Conservation (phyloP, 2,797 vertebrate species). For the Philypnodon macrostomus region DNA sequence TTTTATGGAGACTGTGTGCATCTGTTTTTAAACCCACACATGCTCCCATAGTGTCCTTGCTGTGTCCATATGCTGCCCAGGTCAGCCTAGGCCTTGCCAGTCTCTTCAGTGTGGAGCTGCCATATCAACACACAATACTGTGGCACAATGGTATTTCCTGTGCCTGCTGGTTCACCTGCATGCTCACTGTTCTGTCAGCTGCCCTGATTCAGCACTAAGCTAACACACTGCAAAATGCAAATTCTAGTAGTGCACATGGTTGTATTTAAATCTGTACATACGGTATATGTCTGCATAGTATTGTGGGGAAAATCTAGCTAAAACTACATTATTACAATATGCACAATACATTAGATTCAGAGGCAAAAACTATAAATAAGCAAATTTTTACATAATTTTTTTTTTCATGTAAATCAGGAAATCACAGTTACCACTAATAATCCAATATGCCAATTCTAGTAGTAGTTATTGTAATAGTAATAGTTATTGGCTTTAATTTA, state of each 20-base stretch:
- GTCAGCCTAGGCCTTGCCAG: constrained; percentile 50
- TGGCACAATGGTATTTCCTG: constrained; percentile 62
- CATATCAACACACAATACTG: constrained; percentile 43
- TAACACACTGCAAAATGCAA: constrained; percentile 43
- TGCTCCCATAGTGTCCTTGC: constrained; percentile 32
- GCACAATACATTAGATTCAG: too few species aligned
- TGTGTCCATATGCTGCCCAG: constrained; percentile 44
- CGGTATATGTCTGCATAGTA: background rate
- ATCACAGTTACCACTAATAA: too few species aligned
- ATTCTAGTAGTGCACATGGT: constrained; percentile 3
- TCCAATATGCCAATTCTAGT: too few species aligned
- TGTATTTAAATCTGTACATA: background rate
- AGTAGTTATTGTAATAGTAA: too few species aligned
- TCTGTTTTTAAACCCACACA: constrained; percentile 14
- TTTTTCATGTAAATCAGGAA: too few species aligned
- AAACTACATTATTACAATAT: too few species aligned
- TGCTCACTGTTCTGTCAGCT: constrained; percentile 55
- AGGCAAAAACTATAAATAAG: too few species aligned
- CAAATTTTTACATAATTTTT: too few species aligned
- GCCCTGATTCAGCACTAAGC: constrained; percentile 64
- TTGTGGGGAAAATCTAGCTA: too few species aligned
- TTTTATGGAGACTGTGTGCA: background rate
- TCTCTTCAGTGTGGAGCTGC: constrained; percentile 46
- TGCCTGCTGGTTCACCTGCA: constrained; percentile 66
- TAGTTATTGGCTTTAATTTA: too few species aligned